Conservation (phyloP, 2,113 vertebrate species). For the Ondatra zibethicus region DNA sequence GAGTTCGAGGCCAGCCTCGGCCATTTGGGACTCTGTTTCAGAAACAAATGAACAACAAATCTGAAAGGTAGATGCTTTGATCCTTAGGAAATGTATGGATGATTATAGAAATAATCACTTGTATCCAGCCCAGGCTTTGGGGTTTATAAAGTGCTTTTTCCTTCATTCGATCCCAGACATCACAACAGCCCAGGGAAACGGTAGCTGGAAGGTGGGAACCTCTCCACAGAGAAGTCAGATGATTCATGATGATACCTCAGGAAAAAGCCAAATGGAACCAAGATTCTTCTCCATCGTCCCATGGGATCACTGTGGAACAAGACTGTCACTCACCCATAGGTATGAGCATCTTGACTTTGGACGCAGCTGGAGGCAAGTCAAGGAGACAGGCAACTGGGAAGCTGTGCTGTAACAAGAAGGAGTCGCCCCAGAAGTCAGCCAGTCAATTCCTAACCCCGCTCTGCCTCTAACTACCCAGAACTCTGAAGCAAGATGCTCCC, state of each 20-base stretch:
- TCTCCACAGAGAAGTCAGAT: background rate
- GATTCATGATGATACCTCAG: background rate
- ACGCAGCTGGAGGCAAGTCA: background rate
- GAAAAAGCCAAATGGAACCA: background rate
- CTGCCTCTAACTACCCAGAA: background rate
- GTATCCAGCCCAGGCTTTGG: no score
- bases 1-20: background rate
- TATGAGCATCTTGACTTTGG: background rate
- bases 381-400: background rate
- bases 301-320: no score
- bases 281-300: background rate
- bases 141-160: background rate
- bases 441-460: background rate
- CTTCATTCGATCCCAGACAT: background rate
- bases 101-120: background rate
- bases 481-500: background rate
- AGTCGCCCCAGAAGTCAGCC: background rate
- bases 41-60: background rate
- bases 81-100: background rate
- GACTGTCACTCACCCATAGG: background rate
- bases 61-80: background rate
- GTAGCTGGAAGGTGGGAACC: background rate
- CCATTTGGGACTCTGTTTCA: background rate
- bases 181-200: accelerated
- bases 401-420: background rate